Base-by-base conservation (phyloP, 1,140 invertebrate species). In the Drusus annulatus region DNA sequence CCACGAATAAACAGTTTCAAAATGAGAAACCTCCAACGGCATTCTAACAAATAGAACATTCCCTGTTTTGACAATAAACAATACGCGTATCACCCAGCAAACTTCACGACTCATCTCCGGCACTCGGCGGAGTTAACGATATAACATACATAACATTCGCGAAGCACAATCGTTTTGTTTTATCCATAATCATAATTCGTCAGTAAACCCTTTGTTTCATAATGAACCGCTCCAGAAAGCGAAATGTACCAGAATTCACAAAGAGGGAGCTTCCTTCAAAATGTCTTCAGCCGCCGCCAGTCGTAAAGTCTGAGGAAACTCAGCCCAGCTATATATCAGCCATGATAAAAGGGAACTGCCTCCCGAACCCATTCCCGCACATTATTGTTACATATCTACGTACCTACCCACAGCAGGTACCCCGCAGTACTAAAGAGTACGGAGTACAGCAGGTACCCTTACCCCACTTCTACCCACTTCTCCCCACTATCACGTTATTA, bases 231-330 rank as follows among this genome's bases (percentile, higher is more conserved):
- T 71, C 68, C 68, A 71, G 19, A 51, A 71, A 71, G 36, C 45
- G 68, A 52, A 52, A 23, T 71, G 68, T 71, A 71, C 17, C 45
- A 71, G 68, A 52, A 75, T 75, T 58, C 71, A 58, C 71, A 75
- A 75, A 75, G 71, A 58, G 54, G 19, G 23, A 56, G 54, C 71
- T 75, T 75, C 71, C 71, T 75, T 71, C 71, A 58, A 36, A 73
- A 58, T 58, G 71, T 75, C 71, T 75, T 75, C 71, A 75, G 71
- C 71, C 71, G 71, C 71, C 71, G 71, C 71, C 31, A 54, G 71
- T 75, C 71, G 71, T 75, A 75, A 75, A 75, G 23, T 58, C 51
- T 10, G 25, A 28, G 71, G 52, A 56, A 31, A 31, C 52, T 73
- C 52, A 19, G 68, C 52, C 71, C 71, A 21, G 25, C 54, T 56